phyloP scores from a whole-genome alignment of 2,888 invertebrate genomes.

The Mesoligia furuncula region DNA sequence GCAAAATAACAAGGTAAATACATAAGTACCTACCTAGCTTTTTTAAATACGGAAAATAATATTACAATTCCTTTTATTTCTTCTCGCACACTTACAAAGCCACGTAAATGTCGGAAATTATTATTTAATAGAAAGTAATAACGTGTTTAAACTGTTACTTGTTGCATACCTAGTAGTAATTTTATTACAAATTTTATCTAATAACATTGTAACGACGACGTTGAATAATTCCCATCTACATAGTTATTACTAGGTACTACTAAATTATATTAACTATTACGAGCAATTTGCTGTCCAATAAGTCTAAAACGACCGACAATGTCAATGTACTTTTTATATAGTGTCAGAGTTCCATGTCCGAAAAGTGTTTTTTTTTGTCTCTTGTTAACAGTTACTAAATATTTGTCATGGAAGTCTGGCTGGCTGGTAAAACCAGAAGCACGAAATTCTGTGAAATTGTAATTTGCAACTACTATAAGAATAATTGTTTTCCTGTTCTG shows the following conservation, averaged over 20 bases:
- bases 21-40: neutral
- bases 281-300: conserved; percentile 8
- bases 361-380: neutral
- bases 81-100: neutral
- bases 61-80: neutral
- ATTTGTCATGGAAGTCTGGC: neutral
- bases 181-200: conserved; percentile 17
- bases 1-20: too few species aligned
- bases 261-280: conserved; percentile 29
- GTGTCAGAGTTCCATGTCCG: conserved; percentile 14
- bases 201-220: conserved; percentile 27
- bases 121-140: conserved; percentile 22
- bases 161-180: neutral
- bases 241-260: conserved; percentile 8
- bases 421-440: conserved; percentile 1
- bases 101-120: conserved; percentile 12
- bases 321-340: conserved; percentile 22
- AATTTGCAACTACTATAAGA: neutral
- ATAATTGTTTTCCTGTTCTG: conserved; percentile 27
- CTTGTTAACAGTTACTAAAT: neutral
- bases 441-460: conserved; percentile 24
- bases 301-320: conserved; percentile 33
- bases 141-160: neutral
- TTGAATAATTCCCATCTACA: conserved; percentile 31
- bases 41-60: neutral